These are phyloP conservation scores for Lates calcarifer DNA, from an alignment of 2,113 vertebrate genomes.

Conservation along the genomic window DNA sequence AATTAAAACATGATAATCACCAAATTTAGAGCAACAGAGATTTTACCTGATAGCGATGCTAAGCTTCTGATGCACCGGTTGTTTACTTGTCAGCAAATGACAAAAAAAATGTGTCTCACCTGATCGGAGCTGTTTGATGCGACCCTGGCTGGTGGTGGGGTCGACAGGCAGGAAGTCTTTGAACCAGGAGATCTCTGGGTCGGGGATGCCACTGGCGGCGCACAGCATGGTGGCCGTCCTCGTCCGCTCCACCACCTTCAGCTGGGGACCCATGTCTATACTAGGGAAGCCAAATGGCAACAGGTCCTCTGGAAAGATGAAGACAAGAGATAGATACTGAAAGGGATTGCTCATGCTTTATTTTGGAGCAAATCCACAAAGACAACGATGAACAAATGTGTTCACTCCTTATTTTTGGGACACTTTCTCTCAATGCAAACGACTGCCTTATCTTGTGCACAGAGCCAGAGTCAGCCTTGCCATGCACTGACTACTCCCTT, in stretches of 20 bases:
- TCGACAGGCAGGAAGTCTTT: slow-evolving; percentile 98
- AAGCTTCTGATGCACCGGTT: slow-evolving; percentile 40
- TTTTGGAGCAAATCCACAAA: background rate
- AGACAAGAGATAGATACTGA: background rate
- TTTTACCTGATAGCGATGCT: slow-evolving; percentile 51
- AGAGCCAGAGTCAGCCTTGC: slow-evolving; percentile 24
- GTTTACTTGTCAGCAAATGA: slow-evolving; percentile 27
- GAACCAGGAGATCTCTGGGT: slow-evolving; percentile 99
- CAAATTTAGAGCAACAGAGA: slow-evolving; percentile 68
- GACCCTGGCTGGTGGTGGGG: slow-evolving; percentile 90
- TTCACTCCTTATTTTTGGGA: slow-evolving; percentile 6
- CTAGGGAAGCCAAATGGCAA: slow-evolving; percentile 95
- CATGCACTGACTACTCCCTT: slow-evolving; percentile 27
- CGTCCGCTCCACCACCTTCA: slow-evolving; percentile 97
- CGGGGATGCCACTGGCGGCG: slow-evolving; percentile 95
- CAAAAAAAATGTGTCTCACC: slow-evolving; percentile 81
- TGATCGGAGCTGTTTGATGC: slow-evolving; percentile 97
- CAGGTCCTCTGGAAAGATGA: slow-evolving; percentile 91
- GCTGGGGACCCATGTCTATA: slow-evolving; percentile 99
- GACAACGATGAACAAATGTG: slow-evolving; percentile 4
- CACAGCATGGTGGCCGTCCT: slow-evolving; percentile 98
- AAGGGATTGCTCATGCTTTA: background rate
- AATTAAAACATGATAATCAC: slow-evolving; percentile 74
- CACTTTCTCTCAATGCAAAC: slow-evolving; percentile 22
- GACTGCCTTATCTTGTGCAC: slow-evolving; percentile 25